phyloP scores from a whole-genome alignment of 2,888 invertebrate species.

The Agonopterix subpropinquella region DNA sequence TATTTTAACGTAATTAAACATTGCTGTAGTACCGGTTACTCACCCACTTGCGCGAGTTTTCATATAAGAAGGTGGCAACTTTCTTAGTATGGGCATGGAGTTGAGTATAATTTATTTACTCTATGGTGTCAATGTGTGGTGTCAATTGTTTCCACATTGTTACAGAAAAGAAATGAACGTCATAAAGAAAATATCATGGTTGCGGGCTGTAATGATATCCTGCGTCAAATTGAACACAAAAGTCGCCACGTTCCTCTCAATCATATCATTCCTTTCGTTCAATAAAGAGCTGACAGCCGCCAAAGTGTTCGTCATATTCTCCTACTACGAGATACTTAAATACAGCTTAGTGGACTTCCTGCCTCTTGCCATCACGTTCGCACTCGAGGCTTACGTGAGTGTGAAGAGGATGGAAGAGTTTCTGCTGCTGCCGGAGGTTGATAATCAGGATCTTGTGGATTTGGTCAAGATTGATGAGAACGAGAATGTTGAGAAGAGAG shows the following conservation, averaged over 20 bases:
- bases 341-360: constrained; percentile 87
- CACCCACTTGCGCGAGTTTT: too few relatives aligned
- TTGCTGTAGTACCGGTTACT: too few relatives aligned
- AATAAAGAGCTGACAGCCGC: constrained; percentile 83
- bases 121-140: too few relatives aligned
- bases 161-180: constrained; percentile 80
- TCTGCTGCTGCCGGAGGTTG: constrained; percentile 59
- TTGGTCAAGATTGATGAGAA: constrained; percentile 46
- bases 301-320: constrained; percentile 85
- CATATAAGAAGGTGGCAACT: too few relatives aligned
- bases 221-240: constrained; percentile 87
- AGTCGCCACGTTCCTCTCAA: constrained; percentile 84
- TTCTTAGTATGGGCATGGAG: too few relatives aligned
- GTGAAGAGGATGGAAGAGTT: constrained; percentile 82
- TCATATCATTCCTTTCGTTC: constrained; percentile 80
- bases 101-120: too few relatives aligned
- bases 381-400: constrained; percentile 85
- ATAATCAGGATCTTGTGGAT: constrained; percentile 52
- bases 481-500: constrained; percentile 27
- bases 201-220: constrained; percentile 80
- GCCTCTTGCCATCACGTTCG: constrained; percentile 84
- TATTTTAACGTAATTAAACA: too few relatives aligned
- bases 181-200: constrained; percentile 79
- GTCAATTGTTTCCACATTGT: too few relatives aligned
- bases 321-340: constrained; percentile 87